A percentile compares a stretch with the other conserved stretches of the same genome.
These are phyloP conservation scores for Dryococelus australis DNA, from an alignment of 2,888 invertebrate genomes.

Conservation along the genomic window DNA sequence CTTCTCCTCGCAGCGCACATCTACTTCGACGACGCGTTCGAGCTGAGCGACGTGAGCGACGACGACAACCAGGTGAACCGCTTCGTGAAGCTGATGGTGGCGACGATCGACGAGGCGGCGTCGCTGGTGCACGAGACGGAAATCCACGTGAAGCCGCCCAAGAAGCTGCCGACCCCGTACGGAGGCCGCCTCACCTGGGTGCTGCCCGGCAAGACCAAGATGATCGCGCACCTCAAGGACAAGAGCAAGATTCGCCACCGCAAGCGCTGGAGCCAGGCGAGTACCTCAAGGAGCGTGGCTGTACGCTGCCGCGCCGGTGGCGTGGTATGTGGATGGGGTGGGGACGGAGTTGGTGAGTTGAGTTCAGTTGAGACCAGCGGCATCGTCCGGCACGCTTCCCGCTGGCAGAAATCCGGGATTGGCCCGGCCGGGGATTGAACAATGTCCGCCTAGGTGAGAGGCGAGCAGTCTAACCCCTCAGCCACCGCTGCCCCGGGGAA, in stretches of 20 bases:
- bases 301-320: no score
- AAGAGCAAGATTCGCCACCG: slow-evolving; percentile 86
- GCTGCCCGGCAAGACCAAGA: slow-evolving; percentile 82
- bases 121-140: slow-evolving; percentile 72
- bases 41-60: slow-evolving; percentile 67
- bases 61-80: slow-evolving; percentile 80
- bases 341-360: no score
- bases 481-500: no score
- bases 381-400: no score
- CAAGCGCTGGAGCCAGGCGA: slow-evolving; percentile 91
- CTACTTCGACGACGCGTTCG: slow-evolving; percentile 87
- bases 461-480: no score
- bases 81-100: slow-evolving; percentile 77
- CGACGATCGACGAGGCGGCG: slow-evolving; percentile 78
- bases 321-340: no score
- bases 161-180: slow-evolving; percentile 82
- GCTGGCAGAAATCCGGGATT: no score
- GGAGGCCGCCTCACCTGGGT: slow-evolving; percentile 86
- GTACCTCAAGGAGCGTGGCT: background rate
- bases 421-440: no score
- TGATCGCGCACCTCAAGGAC: slow-evolving; percentile 89
- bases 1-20: slow-evolving; percentile 68
- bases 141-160: slow-evolving; percentile 69
- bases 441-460: no score
- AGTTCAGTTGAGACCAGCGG: no score